A percentile compares a stretch with the other conserved stretches of the same genome.
Evolutionary conservation across 2,888 invertebrate genomes (phyloP).

Genomic region (Hypselothyrea guttata): DNA sequence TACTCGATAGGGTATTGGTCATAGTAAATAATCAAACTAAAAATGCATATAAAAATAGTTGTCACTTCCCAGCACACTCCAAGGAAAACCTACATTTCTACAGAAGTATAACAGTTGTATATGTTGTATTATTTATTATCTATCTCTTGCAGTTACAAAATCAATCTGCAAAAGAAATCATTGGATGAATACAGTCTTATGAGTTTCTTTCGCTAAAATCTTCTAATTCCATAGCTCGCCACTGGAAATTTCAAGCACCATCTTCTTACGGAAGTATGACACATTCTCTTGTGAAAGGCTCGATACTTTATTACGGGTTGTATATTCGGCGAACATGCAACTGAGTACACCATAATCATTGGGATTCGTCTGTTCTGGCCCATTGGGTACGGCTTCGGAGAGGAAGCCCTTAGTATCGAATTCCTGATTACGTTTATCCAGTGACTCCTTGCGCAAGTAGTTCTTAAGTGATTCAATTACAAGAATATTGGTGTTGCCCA

Average conservation of each 20-base stretch:
- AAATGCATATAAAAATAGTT: too few relatives aligned
- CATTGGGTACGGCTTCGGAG: constrained; percentile 87
- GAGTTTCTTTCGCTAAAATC: too few relatives aligned
- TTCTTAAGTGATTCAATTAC: constrained; percentile 88
- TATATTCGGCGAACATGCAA: constrained; percentile 97
- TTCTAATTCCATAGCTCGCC: constrained; percentile 86
- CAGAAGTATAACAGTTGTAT: too few relatives aligned
- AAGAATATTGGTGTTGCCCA: constrained; percentile 90
- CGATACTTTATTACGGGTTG: constrained; percentile 88
- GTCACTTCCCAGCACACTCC: too few relatives aligned
- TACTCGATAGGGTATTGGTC: too few relatives aligned
- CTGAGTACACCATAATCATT: constrained; percentile 99
- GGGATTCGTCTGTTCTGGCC: constrained; percentile 98
- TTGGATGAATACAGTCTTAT: too few relatives aligned
- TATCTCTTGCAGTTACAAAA: too few relatives aligned
- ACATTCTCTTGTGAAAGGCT: constrained; percentile 95
- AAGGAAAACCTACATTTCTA: too few relatives aligned
- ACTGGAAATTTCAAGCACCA: constrained; percentile 94
- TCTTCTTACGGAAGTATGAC: constrained; percentile 95
- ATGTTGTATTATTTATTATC: too few relatives aligned
- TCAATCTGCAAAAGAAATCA: too few relatives aligned
- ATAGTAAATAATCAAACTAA: too few relatives aligned
- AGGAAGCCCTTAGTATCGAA: constrained; percentile 89
- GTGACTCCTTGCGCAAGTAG: constrained; percentile 92
- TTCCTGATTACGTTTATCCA: constrained; percentile 91